Conservation (phyloP, 2,888 invertebrate genomes). For the Nomada lathburiana region DNA sequence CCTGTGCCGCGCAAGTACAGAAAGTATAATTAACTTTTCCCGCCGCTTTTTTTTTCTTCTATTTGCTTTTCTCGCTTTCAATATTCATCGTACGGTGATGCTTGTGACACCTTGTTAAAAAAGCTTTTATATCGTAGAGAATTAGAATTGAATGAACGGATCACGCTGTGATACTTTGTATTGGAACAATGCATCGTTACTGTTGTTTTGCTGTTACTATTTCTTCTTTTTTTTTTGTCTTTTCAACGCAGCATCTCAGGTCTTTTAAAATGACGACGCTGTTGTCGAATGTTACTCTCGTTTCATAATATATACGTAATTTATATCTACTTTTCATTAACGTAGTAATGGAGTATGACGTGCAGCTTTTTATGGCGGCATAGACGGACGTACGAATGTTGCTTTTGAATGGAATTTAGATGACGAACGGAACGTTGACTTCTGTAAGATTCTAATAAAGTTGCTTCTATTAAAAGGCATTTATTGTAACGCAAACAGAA, state of each 20-base stretch:
- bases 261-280: constrained; percentile 1
- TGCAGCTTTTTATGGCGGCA: not conserved
- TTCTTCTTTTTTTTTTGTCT: not conserved
- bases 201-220: no score
- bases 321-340: not conserved
- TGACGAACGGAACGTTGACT: not conserved
- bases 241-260: not conserved
- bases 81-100: not conserved
- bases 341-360: not conserved
- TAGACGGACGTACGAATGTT: not conserved
- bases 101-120: not conserved
- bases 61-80: not conserved
- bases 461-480: not conserved
- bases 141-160: not conserved
- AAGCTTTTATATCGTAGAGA: not conserved
- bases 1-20: not conserved
- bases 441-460: constrained; percentile 23
- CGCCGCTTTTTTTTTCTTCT: not conserved
- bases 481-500: not conserved
- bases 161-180: not conserved
- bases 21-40: not conserved
- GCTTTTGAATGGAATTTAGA: not conserved
- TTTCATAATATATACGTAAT: constrained; percentile 5
- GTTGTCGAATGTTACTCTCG: not conserved
- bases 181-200: not conserved